Base-by-base conservation (phyloP, 2,888 invertebrate genomes). In the Heterodera filipjevi region DNA sequence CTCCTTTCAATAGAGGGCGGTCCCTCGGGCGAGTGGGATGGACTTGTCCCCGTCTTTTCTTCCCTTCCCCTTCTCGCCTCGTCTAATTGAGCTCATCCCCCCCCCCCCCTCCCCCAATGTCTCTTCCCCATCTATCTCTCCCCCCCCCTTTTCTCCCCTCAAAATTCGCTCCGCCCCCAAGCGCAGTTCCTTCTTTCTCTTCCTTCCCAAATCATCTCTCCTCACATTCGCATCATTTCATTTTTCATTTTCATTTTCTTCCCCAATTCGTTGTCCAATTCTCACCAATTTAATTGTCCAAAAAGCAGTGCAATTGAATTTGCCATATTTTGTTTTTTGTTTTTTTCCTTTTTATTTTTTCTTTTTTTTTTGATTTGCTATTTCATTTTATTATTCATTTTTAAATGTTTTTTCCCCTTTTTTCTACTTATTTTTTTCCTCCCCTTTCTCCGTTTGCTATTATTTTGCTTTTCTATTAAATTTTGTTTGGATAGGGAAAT, bases 201-300 rank as follows among this genome's bases (percentile, higher is more conserved):
- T 22, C 53, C 3, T 19, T 1, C 12, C 3, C 27, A 3, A n/a
- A n/a, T 27, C 59, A 22, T 59, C 59, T 59, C 59, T 22, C 49
- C 49, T 59, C 27, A 22, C n/a, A n/a, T 59, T 59, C 59, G 5
- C 59, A 59, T 59, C 59, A 59, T 8, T n/a, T n/a, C 59, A 59
- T 59, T 59, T 59, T 59, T 59, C 59, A 59, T 59, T 59, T 59
- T 59, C 59, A 59, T 59, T 59, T 59, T 59, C n/a, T n/a, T 59
- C 59, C 8, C 27, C n/a, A 59, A 27, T 49, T 49, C 49, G n/a
- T 27, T 59, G 27, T 12, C 59, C 6, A 59, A 27, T 59, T 59
- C 59, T 59, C 10, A 27, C 59, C 59, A 59, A 59, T 59, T 59
- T 59, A 27, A 59, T 59, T 27, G 59, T 22, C 22, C 27, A 5